phyloP scores from a whole-genome alignment of 2,113 vertebrate genomes.

The Rhea americana region DNA sequence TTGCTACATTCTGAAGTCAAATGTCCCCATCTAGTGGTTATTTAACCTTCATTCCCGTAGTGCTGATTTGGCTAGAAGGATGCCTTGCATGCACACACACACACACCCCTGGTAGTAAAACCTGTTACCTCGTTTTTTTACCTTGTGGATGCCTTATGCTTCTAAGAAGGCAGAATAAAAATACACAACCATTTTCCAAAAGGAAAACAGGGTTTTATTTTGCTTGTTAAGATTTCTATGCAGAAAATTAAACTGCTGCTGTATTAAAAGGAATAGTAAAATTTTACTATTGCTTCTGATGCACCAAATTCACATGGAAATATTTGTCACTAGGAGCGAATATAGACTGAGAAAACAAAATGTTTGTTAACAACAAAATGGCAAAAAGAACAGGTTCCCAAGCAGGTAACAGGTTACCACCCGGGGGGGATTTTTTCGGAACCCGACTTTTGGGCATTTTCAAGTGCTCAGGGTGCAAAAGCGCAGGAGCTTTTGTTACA shows the following conservation, averaged over 20 bases:
- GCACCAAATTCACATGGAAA: neutral
- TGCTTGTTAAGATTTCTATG: neutral
- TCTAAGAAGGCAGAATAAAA: neutral
- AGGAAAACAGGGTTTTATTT: neutral
- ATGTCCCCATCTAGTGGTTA: slow-evolving; percentile 74
- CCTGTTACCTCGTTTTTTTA: neutral
- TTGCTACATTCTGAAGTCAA: neutral
- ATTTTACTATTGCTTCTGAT: neutral
- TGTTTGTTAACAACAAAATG: neutral
- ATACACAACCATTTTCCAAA: fast-evolving
- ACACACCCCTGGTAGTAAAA: neutral
- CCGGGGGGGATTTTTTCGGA: no score
- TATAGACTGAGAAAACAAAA: neutral
- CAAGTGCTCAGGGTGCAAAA: no score
- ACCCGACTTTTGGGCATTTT: no score
- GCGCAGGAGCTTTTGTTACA: no score
- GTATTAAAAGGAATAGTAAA: neutral
- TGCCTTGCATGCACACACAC: neutral
- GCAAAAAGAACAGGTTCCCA: neutral
- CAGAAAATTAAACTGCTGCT: neutral
- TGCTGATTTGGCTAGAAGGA: neutral
- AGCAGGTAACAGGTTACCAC: no score
- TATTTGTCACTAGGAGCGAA: neutral
- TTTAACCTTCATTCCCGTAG: neutral
- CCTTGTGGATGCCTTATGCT: neutral